These are phyloP conservation scores for Paramacrobiotus metropolitanus DNA, from an alignment of 1,140 invertebrate species.

Conservation along the genomic window DNA sequence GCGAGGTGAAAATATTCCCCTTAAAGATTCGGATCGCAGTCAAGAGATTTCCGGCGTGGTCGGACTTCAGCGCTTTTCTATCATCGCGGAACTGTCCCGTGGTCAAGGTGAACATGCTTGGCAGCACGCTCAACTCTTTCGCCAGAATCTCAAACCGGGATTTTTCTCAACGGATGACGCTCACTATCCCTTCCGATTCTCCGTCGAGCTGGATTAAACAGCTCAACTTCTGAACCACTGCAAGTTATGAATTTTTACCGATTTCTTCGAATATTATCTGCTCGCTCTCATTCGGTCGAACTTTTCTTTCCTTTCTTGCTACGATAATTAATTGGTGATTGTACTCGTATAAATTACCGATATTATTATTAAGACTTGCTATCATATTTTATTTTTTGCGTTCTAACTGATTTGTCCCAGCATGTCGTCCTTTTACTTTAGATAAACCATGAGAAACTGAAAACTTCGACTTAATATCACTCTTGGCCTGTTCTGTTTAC, in stretches of 20 bases:
- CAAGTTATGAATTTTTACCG: too few species aligned
- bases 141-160: conserved; percentile 18
- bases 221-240: neutral
- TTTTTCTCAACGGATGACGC: conserved; percentile 3
- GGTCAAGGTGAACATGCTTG: conserved; percentile 46
- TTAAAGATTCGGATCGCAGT: neutral
- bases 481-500: too few species aligned
- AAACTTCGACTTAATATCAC: too few species aligned
- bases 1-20: neutral
- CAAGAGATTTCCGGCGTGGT: neutral
- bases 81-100: conserved; percentile 37
- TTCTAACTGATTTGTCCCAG: too few species aligned
- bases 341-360: neutral
- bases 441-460: too few species aligned
- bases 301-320: neutral
- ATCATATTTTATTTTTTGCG: too few species aligned
- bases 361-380: neutral
- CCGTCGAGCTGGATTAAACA: neutral
- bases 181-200: neutral
- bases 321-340: neutral
- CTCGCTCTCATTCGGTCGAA: neutral
- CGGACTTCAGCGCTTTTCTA: neutral
- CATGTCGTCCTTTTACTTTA: too few species aligned
- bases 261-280: too few species aligned
- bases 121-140: conserved; percentile 76